Conservation (phyloP, 2,113 vertebrate genomes). For the Microcebus lehilahytsara region DNA sequence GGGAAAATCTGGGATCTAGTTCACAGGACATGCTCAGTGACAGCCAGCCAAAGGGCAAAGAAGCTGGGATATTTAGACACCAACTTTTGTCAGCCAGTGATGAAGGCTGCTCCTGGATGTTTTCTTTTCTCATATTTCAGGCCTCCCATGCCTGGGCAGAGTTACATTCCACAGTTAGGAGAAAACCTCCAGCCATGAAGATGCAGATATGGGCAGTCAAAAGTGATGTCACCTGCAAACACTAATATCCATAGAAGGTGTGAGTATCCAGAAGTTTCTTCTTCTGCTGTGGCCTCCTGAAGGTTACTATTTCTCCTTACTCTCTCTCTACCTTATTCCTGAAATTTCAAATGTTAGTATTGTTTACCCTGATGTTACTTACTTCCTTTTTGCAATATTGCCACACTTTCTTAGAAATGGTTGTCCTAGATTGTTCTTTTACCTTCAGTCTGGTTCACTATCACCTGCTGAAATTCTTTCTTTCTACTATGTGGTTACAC, state of each 20-base stretch:
- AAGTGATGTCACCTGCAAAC: not conserved
- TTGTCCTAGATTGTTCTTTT: fast-evolving
- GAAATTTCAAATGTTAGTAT: not conserved
- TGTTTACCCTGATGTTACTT: not conserved
- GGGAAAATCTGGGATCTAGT: not conserved
- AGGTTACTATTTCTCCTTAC: not conserved
- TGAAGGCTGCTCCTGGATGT: too few relatives aligned
- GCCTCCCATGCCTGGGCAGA: not conserved
- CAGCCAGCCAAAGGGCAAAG: not conserved
- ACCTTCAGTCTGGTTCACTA: not conserved
- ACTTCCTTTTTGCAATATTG: not conserved
- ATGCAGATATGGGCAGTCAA: not conserved
- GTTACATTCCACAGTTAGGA: not conserved
- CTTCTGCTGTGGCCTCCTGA: too few relatives aligned
- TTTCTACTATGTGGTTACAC: not conserved
- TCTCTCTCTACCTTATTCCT: not conserved
- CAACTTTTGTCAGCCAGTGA: not conserved
- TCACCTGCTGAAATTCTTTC: not conserved
- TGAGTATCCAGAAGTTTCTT: not conserved
- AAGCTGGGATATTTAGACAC: not conserved
- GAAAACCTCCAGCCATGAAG: not conserved
- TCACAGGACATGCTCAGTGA: not conserved
- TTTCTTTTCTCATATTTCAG: not conserved
- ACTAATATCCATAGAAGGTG: not conserved
- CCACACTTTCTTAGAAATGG: not conserved